Base-by-base conservation (phyloP, 2,113 vertebrate species). In the Albula goreensis region DNA sequence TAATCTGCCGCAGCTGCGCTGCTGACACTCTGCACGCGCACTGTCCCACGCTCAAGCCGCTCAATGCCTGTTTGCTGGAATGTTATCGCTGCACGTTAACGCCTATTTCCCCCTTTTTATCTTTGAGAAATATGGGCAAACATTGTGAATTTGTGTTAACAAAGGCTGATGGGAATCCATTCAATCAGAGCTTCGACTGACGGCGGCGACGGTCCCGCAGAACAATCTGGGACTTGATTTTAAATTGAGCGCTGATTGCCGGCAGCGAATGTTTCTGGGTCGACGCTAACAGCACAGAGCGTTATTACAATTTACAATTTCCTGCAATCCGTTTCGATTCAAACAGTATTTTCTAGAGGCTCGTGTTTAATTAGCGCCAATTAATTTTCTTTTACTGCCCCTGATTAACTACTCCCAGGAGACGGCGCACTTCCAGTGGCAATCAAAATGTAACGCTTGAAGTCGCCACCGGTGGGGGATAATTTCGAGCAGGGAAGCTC, bases 301-400 rank as follows among this genome's bases (percentile, higher is more conserved):
- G 92, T 88, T 92, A 85, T 78, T 2, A 87, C 89, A 82, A 87
- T 88, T 79, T 81, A 89, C 89, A 89, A 90, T 87, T 90, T 89
- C 90, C 87, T 85, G 90, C 89, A 91, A 91, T 93, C 93, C 89
- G 93, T 94, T 94, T 92, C 89, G 91, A 92, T 95, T 94, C 91
- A 90, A 89, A 52, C 87, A 91, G 90, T 88, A 89, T 93, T 93
- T 41, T 93, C 49, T 89, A 81, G 77, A 89, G 91, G 89, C 89
- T 90, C 92, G 87, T 80, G 88, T 82, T 93, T 94, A 93, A 94
- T 95, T 95, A 93, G 87, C 48, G 82, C 88, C 93, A 91, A 95
- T 95, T 95, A 91, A 94, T 94, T 91, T 90, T 81, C 82, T 81
- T 60, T 50, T 83, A 85, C 84, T 60, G 57, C 83, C 78, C 51